Base-by-base conservation (phyloP, 1,140 invertebrate species). In the Macrotrachela quadricornifera region DNA sequence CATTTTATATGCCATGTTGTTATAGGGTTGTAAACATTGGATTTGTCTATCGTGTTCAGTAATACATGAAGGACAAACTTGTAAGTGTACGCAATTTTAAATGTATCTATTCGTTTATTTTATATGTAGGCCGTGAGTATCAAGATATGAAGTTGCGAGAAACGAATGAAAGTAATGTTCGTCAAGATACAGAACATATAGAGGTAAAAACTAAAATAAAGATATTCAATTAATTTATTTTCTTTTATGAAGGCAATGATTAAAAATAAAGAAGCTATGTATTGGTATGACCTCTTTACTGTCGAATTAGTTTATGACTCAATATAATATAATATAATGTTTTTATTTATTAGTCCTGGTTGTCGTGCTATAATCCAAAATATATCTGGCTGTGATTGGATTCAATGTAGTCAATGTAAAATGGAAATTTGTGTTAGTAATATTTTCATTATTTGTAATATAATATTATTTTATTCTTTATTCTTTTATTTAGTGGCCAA, bases 381-480 rank as follows among this genome's bases (percentile, higher is more conserved):
- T 64, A 87, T 87, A 72, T 85, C 82, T 79, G 86, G 87, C 18
- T 92, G 87, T 73, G 85, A 91, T 69, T 90, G 85, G 85, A 71
- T 92, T 30, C 76, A 80, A 46, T 92, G 87, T 67, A 81, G 82
- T 1, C 83, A 86, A 69, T 92, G 87, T 66, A 83, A 85, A 68
- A 86, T 82, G 13, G 85, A 91, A 71, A 87, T 91, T 43, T 92
- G 87, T 64, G 91, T 30, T 30, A 4, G 21, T 30, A 30, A 4
- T 30, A 4, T 8, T 30, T 30, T 30, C 3, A 30, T 30, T 30
- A 4, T 8, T 8, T 30, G 2, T 30, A 8, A 30, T 30, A 30
- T 30, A 8, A 30, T 30, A 30, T 4, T 2, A n/a, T n/a, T n/a
- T n/a, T 30, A 30, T 30, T 30, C 8, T 8, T 8, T 30, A 4